Percentiles rank a stretch among this genome's conserved stretches.
These are phyloP conservation scores for Choreutis nemorana DNA, from an alignment of 2,888 invertebrate species.

Conservation along the genomic window DNA sequence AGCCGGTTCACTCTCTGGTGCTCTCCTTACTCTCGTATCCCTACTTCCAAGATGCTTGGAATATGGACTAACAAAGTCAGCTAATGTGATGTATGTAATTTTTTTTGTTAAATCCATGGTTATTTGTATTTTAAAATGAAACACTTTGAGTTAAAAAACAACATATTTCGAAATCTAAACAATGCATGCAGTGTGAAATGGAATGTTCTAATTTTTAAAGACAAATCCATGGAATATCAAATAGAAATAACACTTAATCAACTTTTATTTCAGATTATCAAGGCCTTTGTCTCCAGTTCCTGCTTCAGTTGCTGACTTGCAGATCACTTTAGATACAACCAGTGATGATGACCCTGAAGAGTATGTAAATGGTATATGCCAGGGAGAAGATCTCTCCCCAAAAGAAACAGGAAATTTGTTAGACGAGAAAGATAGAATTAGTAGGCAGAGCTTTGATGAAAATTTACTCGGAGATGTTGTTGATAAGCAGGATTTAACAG, in stretches of 20 bases:
- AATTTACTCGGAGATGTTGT: slow-evolving; percentile 35
- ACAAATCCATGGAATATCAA: neutral
- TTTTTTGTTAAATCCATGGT: neutral
- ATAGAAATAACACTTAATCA: neutral
- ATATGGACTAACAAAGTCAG: slow-evolving; percentile 81
- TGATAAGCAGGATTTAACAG: slow-evolving; percentile 39
- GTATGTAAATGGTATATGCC: slow-evolving; percentile 31
- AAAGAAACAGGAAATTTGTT: slow-evolving; percentile 49
- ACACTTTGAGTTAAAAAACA: neutral
- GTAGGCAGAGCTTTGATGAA: slow-evolving; percentile 54
- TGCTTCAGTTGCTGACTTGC: slow-evolving; percentile 11
- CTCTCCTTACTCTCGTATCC: slow-evolving; percentile 88
- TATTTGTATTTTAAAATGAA: neutral
- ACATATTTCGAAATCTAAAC: too few relatives aligned
- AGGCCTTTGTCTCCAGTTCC: slow-evolving; percentile 47
- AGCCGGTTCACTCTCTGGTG: slow-evolving; percentile 86
- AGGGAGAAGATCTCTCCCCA: slow-evolving; percentile 40
- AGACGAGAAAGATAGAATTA: slow-evolving; percentile 52
- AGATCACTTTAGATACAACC: slow-evolving; percentile 19
- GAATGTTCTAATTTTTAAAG: too few relatives aligned
- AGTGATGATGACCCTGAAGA: slow-evolving; percentile 25
- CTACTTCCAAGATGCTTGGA: slow-evolving; percentile 91
- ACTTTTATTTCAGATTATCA: slow-evolving; percentile 34
- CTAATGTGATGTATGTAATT: slow-evolving; percentile 75
- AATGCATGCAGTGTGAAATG: too few relatives aligned